Evolutionary conservation across 2,888 invertebrate species (phyloP).

Genomic region (Melipona bicolor): DNA sequence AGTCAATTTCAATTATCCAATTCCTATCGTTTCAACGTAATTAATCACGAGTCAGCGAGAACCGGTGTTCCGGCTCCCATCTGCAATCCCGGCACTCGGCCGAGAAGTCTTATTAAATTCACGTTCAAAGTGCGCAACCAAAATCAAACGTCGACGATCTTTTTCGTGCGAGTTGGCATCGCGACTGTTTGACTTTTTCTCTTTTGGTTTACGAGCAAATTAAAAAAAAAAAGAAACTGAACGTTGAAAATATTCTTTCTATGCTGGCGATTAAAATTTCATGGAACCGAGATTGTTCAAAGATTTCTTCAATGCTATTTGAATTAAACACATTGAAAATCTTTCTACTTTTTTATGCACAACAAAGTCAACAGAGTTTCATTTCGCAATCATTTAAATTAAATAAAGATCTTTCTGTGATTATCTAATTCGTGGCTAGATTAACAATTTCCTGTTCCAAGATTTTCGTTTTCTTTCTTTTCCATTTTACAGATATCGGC

Average conservation of each 20-base stretch:
- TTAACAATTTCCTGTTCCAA: neutral
- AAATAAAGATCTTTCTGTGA: neutral
- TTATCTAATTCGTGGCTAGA: slow-evolving; percentile 25
- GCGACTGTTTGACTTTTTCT: too few species aligned
- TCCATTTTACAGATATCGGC: neutral
- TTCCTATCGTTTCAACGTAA: slow-evolving; percentile 25
- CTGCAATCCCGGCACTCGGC: neutral
- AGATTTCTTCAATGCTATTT: too few species aligned
- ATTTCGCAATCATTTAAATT: neutral
- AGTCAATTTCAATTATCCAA: slow-evolving; percentile 30
- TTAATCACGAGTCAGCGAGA: neutral
- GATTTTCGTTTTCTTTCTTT: neutral
- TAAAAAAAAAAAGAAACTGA: too few species aligned
- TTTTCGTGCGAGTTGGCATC: too few species aligned
- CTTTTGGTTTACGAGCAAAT: too few species aligned
- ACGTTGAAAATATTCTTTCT: too few species aligned
- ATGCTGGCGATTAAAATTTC: too few species aligned
- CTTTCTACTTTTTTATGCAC: too few species aligned
- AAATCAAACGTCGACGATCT: neutral
- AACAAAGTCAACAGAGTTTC: neutral
- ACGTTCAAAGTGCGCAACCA: neutral
- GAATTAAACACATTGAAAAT: too few species aligned
- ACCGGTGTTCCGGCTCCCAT: too few species aligned
- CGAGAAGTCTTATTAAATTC: neutral
- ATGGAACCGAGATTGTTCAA: too few species aligned